A percentile compares a stretch with the other conserved stretches of the same genome.
Conservation (phyloP, 2,113 vertebrate species). For the Salvator merianae region DNA sequence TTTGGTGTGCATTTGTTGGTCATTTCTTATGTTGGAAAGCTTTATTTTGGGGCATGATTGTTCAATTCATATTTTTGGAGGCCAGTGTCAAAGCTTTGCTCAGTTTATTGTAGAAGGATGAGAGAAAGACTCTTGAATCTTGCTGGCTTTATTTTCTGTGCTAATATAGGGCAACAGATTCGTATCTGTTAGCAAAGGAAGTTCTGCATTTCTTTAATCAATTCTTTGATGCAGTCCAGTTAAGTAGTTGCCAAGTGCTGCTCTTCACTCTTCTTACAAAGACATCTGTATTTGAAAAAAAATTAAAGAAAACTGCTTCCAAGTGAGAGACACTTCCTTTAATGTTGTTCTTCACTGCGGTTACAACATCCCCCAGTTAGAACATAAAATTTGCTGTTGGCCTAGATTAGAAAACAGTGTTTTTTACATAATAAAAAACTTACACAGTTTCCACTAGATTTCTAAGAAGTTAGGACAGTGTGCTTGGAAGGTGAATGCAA, state of each 20-base stretch:
- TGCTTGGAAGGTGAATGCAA: conserved; percentile 42
- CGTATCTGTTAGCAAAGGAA: background rate
- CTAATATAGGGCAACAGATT: background rate
- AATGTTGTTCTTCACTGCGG: conserved; percentile 18
- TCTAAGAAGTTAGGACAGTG: conserved; percentile 51
- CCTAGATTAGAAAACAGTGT: conserved; percentile 26
- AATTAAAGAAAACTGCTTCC: background rate
- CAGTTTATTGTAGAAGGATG: background rate
- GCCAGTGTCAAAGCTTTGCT: background rate
- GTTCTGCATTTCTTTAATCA: background rate
- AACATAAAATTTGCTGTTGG: conserved; percentile 56
- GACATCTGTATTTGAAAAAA: background rate
- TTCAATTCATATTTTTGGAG: background rate
- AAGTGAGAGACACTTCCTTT: conserved; percentile 27
- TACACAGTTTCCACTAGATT: conserved; percentile 26
- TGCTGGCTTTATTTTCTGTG: background rate
- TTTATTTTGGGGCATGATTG: background rate
- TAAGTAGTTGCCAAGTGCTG: background rate
- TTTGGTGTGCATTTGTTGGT: background rate
- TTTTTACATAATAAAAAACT: too few species aligned
- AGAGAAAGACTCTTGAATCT: background rate
- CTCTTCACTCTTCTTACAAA: conserved; percentile 23
- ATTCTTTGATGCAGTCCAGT: background rate
- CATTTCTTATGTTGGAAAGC: background rate
- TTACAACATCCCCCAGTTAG: conserved; percentile 53